Conservation (phyloP, 2,797 vertebrate species). For the Tympanoctomys barrerae region DNA sequence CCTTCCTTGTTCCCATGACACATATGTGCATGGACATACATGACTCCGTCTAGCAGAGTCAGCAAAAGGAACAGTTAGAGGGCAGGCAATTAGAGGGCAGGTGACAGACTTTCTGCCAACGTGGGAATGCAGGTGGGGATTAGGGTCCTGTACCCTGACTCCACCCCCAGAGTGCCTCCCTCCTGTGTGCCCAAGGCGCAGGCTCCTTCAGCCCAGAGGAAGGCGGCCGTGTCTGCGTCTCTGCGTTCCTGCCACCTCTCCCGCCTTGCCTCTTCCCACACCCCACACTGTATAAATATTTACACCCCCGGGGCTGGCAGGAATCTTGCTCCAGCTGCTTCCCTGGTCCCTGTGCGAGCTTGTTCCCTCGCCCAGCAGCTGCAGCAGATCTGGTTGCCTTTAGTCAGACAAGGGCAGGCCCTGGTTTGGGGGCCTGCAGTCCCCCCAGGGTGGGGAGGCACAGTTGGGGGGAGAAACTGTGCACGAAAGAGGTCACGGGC, state of each 20-base stretch:
- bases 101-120: background rate
- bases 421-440: slow-evolving; percentile 62
- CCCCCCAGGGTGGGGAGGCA: slow-evolving; percentile 28
- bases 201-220: background rate
- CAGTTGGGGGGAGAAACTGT: slow-evolving; percentile 67
- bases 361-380: slow-evolving; percentile 84
- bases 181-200: background rate
- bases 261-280: slow-evolving; percentile 76
- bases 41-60: no score
- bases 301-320: slow-evolving; percentile 86
- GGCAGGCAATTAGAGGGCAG: rapidly evolving
- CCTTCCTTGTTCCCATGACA: background rate
- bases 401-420: slow-evolving; percentile 79
- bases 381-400: slow-evolving; percentile 81
- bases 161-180: background rate
- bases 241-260: slow-evolving; percentile 54
- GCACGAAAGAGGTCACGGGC: slow-evolving; percentile 50
- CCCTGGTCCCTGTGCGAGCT: slow-evolving; percentile 78
- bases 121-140: background rate
- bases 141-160: background rate
- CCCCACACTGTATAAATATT: slow-evolving; percentile 86
- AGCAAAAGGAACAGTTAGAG: background rate
- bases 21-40: background rate
- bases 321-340: slow-evolving; percentile 86
- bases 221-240: background rate